Evolutionary conservation across 2,888 invertebrate species (phyloP), one percentile per base, ranked within the genome.

Genomic region (Heliconius hortense): DNA sequence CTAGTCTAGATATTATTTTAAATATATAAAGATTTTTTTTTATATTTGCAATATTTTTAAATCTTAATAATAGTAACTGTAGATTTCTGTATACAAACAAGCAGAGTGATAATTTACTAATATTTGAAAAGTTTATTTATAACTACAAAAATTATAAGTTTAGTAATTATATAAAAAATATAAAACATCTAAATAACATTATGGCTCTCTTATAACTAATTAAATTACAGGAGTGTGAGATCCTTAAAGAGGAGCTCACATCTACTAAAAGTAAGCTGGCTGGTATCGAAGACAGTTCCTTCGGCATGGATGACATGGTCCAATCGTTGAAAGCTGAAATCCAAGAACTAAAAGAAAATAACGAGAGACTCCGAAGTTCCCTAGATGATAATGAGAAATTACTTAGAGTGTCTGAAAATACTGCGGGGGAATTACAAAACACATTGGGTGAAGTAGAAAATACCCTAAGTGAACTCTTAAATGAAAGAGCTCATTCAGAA

Each of bases 391-490:
- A 93, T 82, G 93, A 94, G 78, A 94, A 93, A 79, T 82, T 94
- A 67, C 87, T 94, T 2, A 83, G 95, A 85, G 95, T 97, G 84
- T 94, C 97, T 63, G 97, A 97, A 88, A 96, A 95, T 83, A 97
- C 97, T 0, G 97, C 97, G 0, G 97, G 97, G 82, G 97, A 97
- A 64, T 90, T 97, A 80, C 97, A 97, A 88, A 96, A 96, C 76
- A 97, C 97, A 79, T 95, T 95, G 78, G 95, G 96, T 1, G 94
- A 93, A 66, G 95, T 97, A 66, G 97, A 97, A 86, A 96, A 96
- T 77, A 97, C 97, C 86, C 96, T 95, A 78, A 96, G 96, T 77
- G 94, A 93, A 85, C 89, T 88, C 88, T 92, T 89, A 84, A 84
- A 81, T 77, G 92, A 90, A 81, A 90, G 90, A 94, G 92, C 88